Conservation (phyloP, 1,140 invertebrate genomes). For the Anagrus nilaparvatae region DNA sequence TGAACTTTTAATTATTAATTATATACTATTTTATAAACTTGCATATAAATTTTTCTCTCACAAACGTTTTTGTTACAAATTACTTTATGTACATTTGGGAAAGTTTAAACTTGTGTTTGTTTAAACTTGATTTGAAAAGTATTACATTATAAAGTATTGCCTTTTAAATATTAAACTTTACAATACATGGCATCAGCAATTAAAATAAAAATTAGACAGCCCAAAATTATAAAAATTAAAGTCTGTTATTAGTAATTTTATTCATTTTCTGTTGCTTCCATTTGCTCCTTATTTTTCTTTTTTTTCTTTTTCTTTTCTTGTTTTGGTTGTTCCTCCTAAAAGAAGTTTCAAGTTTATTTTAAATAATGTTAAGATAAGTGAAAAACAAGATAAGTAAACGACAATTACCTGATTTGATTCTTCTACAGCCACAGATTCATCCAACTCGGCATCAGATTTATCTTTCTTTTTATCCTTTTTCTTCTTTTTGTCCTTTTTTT, state of each 20-base stretch:
- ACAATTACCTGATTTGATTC: constrained; percentile 15
- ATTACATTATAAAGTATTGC: too few species aligned
- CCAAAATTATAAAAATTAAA: too few species aligned
- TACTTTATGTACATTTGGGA: too few species aligned
- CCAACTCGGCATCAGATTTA: constrained; percentile 26
- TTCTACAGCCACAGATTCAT: constrained; percentile 17
- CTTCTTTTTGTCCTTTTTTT: constrained; percentile 56
- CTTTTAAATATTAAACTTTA: too few species aligned
- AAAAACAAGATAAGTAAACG: constrained; percentile 4
- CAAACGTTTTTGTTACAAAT: too few species aligned
- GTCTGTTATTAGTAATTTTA: constrained; percentile 2
- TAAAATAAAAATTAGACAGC: too few species aligned
- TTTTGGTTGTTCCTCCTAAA: constrained; percentile 25
- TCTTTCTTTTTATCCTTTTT: constrained; percentile 43
- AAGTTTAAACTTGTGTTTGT: too few species aligned
- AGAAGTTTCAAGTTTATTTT: constrained; percentile 10
- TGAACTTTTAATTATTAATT: neutral
- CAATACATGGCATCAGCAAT: too few species aligned
- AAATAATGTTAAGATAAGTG: constrained; percentile 8
- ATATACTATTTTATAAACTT: neutral
- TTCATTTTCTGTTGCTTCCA: constrained; percentile 18
- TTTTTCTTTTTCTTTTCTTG: constrained; percentile 67
- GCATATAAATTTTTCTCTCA: too few species aligned
- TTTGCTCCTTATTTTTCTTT: constrained; percentile 51
- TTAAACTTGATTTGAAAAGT: too few species aligned